phyloP scores from a whole-genome alignment of 2,797 vertebrate species.

The Phoebastria nigripes region DNA sequence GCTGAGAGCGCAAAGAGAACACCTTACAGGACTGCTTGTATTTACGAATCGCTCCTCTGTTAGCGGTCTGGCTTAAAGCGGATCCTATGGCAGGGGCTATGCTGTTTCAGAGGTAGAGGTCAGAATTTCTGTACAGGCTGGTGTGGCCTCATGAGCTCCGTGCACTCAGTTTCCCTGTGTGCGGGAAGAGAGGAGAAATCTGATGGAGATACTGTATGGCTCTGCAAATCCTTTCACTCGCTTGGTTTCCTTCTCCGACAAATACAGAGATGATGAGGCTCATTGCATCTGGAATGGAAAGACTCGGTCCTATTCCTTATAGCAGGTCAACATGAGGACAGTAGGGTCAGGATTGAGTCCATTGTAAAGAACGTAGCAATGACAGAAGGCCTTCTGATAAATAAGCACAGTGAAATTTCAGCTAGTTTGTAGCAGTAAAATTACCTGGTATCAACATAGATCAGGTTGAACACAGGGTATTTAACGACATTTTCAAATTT shows the following conservation, averaged over 20 bases:
- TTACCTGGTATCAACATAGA: not conserved
- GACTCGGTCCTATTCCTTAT: not conserved
- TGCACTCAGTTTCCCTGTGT: not conserved
- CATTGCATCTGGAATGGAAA: not conserved
- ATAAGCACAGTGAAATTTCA: not conserved
- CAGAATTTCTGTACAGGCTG: not conserved
- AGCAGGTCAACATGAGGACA: not conserved
- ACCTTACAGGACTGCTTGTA: rapidly evolving
- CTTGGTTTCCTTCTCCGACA: not conserved
- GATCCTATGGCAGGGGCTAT: rapidly evolving
- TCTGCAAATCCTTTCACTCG: not conserved
- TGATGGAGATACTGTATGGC: not conserved
- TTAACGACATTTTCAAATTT: not conserved
- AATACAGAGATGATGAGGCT: not conserved
- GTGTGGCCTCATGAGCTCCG: not conserved
- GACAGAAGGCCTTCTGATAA: not conserved
- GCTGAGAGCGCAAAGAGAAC: not conserved
- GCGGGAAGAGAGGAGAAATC: not conserved
- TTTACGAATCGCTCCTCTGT: rapidly evolving
- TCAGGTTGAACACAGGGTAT: not conserved
- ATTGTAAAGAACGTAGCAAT: not conserved
- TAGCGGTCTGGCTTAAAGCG: rapidly evolving
- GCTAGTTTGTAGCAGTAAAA: not conserved
- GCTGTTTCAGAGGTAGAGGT: not conserved
- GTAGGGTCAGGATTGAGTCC: not conserved